These are phyloP conservation scores for Ciconia nigra DNA, from an alignment of 2,797 vertebrate genomes.

Conservation along the genomic window DNA sequence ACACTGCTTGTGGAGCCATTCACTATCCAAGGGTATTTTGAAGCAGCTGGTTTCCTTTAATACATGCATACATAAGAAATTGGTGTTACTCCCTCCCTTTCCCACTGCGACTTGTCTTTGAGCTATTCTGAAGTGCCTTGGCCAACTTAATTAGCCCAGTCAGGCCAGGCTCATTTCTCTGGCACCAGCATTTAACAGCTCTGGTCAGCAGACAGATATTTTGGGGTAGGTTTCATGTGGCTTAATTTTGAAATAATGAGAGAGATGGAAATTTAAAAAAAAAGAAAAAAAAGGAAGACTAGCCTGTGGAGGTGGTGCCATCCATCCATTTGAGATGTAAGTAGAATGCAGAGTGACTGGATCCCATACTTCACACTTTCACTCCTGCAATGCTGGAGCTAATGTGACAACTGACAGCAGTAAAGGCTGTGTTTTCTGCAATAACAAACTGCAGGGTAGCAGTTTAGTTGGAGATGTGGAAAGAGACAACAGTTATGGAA, in stretches of 20 bases:
- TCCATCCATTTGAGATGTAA: not conserved
- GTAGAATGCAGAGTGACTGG: not conserved
- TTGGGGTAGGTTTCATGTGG: not conserved
- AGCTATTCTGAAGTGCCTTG: not conserved
- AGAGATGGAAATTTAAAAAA: not conserved
- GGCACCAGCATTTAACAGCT: not conserved
- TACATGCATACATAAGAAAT: not conserved
- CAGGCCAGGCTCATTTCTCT: not conserved
- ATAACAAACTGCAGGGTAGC: not conserved
- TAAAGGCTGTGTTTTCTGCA: not conserved
- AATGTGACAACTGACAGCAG: not conserved
- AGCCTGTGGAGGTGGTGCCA: not conserved
- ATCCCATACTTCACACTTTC: not conserved
- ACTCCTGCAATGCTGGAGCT: not conserved
- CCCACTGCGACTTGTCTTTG: not conserved
- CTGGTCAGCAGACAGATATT: not conserved
- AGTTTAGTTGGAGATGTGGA: not conserved
- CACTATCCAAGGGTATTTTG: not conserved
- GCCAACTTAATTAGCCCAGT: not conserved
- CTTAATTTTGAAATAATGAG: constrained; percentile 2
- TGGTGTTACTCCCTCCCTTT: not conserved
- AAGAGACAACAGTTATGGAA: not conserved
- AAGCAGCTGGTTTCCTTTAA: constrained; percentile 9
- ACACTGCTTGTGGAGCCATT: not conserved
- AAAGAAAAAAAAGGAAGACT: not conserved